Base-by-base conservation (phyloP, 2,113 vertebrate species). In the Spilogale gracilis region DNA sequence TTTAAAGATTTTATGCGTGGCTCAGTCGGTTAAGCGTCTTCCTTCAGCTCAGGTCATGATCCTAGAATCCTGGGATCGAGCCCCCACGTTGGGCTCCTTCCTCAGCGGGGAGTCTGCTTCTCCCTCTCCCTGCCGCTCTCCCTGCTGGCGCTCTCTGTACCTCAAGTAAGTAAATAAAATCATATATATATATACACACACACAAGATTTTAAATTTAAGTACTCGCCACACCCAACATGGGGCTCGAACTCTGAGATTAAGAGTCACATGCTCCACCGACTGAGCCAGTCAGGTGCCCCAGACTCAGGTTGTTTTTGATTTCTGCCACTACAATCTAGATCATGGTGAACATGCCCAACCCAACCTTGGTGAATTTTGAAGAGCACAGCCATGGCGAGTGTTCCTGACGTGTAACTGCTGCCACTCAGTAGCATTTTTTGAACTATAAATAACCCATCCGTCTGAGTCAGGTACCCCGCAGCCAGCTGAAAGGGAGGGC, bases 391-490 rank as follows among this genome's bases (percentile, higher is more conserved):
- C 56, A 43, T 0, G 10, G 38, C 30, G 65, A 84, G 23, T 18
- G 11, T 23, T 76, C 23, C 52, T 96, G n/a, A 43, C 25, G 6
- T 1, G 16, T 54, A 83, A 76, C 0, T 23, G 32, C 30, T 48
- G 60, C 78, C n/a, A 16, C 79, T 94, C 17, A 82, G 48, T 63
- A 76, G 84, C 27, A 54, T 91, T 67, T 67, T 71, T 16, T 79
- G 25, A 82, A 79, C 71, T 97, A 95, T 91, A 95, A 98, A 93
- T 79, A 95, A 3, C 20, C 48, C 7, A 9, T 23, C 43, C 10
- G 60, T 21, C 93, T 95, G 82, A 89, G 65, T 85, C 89, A 97
- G 86, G 91, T 5, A 73, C 38, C 81, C 20, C 13, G 32, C 1
- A 56, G 93, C 71, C 71, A 96, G 92, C 43, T 54, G 8, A 14